Base-by-base conservation (phyloP, 2,113 vertebrate genomes). In the Lepidothrix coronata region DNA sequence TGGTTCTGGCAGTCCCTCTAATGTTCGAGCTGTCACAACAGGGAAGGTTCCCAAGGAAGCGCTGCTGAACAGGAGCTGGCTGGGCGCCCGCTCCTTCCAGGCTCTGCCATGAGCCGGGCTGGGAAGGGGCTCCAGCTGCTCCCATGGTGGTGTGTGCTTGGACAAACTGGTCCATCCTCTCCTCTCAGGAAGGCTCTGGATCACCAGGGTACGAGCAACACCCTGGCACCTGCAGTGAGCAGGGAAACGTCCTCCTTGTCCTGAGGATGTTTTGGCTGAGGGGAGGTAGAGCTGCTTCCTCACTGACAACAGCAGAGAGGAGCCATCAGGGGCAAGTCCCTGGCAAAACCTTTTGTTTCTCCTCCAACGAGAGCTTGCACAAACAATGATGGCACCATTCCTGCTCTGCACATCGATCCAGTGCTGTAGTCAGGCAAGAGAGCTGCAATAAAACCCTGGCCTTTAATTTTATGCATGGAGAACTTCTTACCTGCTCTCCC, bases 1-100 rank as follows among this genome's bases (percentile, higher is more conserved):
- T 27, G 89, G 88, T 97, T 94, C 97, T 97, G 96, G 95, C 94
- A 94, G 96, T 44, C 77, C 83, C 88, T 89, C 61, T 70, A 80
- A 95, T 97, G 96, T 81, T 97, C 94, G 96, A 98, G 96, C 96
- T 98, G 98, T 97, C 98, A 98, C 95, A 85, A 76, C 95, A 80
- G 95, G 84, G 89, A 95, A 88, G 91, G 94, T 70, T 94, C 93
- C 93, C 91, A 93, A 79, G 95, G 95, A 95, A 91, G 95, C 86
- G 74, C 95, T 81, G 57, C 89, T 21, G 95, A 94, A 48, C 75
- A 6, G 39, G 94, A 94, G 94, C 96, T 96, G 96, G 95, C 94
- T 41, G 91, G 49, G 85, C 35, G 91, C 96, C 96, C 27, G 91
- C 91, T 44, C 22, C 93, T 91, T 25, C 91, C 87, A 67, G 75